Base-by-base conservation (phyloP, 2,888 invertebrate species). In the Drosophila meridionalis region DNA sequence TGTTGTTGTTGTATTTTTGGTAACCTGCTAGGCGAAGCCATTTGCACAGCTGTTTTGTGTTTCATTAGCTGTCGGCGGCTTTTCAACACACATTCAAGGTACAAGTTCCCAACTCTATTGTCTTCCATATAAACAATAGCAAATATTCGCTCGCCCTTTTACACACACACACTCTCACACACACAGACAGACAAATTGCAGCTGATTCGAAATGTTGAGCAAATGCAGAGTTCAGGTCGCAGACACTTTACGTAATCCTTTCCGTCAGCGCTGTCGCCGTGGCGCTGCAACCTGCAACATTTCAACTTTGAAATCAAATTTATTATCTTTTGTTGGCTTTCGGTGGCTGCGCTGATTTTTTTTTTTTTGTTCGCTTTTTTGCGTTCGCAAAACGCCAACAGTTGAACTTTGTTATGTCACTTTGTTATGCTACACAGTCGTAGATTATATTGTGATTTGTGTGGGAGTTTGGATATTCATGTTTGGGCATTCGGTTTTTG, bases 401-500 rank as follows among this genome's bases (percentile, higher is more conserved):
- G 85, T 84, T 86, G 83, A 89, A 89, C 88, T 85, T 83, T 89
- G 89, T 87, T 87, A 87, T 87, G 87, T 86, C 87, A 89, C 70
- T 83, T 80, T 83, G 82, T 76, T 89, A 69, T 77, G 82, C 75
- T 38, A 40, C 74, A 56, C 30, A 45, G 53, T 20, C 20, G 20
- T 42, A 66, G 65, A 71, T 67, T 61, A 77, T 52, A 20, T 57
- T 65, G 75, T 69, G 76, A 87, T 84, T 84, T 83, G 75, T 80
- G 83, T 78, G 86, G 70, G 80, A 72, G 67, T 60, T 60, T 64
- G 56, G 26, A 50, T 32, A 63, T 59, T 38, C 38, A 64, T 56
- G 50, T 38, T 65, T 69, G 32, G 32, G 32, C 30, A 12, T 28
- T n/a, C 6, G 56, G 26, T 28, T 47, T 20, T 36, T 26, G 30